Conservation (phyloP, 2,113 vertebrate species). For the Sinosuthora webbiana region DNA sequence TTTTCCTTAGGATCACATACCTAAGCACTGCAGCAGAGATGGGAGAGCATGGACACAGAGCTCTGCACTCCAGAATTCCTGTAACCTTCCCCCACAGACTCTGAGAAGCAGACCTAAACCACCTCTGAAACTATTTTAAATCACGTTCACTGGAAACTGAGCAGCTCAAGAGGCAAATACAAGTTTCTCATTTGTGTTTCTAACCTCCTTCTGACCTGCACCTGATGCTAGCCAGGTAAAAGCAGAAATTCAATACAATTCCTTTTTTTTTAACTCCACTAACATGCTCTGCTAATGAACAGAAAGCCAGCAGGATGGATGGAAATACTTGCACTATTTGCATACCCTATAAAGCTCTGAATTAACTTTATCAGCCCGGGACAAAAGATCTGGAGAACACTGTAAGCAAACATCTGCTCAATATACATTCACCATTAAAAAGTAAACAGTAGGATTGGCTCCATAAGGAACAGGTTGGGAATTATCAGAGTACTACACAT, state of each 20-base stretch:
- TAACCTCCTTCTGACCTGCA: not conserved
- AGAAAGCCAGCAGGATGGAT: not conserved
- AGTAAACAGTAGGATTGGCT: constrained; percentile 45
- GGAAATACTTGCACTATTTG: not conserved
- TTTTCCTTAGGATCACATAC: not conserved
- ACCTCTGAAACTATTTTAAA: not conserved
- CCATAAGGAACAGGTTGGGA: constrained; percentile 54
- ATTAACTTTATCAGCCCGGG: constrained; percentile 49
- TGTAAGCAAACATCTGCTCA: constrained; percentile 64
- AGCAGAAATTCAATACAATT: not conserved
- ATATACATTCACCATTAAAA: constrained; percentile 45
- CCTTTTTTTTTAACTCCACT: not conserved
- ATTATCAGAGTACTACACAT: constrained; percentile 29
- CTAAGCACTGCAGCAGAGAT: not conserved
- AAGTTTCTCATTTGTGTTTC: not conserved
- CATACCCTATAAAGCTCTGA: constrained; percentile 33
- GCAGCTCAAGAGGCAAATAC: not conserved
- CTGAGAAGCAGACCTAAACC: not conserved
- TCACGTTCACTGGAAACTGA: not conserved
- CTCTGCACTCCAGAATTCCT: not conserved
- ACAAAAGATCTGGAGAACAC: constrained; percentile 53
- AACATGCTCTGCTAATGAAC: not conserved
- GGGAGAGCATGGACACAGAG: not conserved
- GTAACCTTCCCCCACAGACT: not conserved
- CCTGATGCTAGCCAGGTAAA: not conserved